Base-by-base conservation (phyloP, 2,888 invertebrate species). In the Yponomeuta cagnagella region DNA sequence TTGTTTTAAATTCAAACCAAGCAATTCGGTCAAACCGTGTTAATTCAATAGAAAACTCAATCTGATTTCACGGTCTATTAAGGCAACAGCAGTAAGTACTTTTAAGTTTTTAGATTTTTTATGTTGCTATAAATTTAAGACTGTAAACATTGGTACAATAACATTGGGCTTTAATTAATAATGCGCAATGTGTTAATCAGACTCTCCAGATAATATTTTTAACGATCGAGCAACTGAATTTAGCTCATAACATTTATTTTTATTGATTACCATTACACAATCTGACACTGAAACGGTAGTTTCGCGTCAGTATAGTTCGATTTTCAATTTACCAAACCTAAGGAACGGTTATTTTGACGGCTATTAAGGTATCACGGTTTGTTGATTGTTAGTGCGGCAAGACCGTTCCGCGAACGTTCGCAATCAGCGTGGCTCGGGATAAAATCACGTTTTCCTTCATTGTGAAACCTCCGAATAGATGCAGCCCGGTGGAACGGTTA, bases 361-460 rank as follows among this genome's bases (percentile, higher is more conserved):
- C 37, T 63, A 70, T 70, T 70, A 70, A 23, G 63, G 70, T 63
- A 70, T 70, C 70, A 70, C 70, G 70, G 63, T 70, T 70, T 70
- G 70, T 70, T 70, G 70, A 77, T 75, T 75, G 75, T 76, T 76
- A 79, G 77, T 74, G 76, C 77, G 75, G 75, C 63, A 63, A 71
- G 82, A 80, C 78, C 78, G 80, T 80, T 85, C 77, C 80, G 82
- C 78, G 77, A 84, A 84, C 80, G 82, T 82, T 74, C 52, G 75
- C 77, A 80, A 82, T 80, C 77, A 73, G 79, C 80, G 76, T 82
- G 80, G 84, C 83, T 83, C 82, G 84, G 82, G 83, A 80, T 84
- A 80, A 82, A 82, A 85, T 87, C 87, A 87, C 86, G 88, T 87
- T 86, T 86, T 84, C 80, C 78, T 84, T 84, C 82, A 82, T 78